Evolutionary conservation across 2,888 invertebrate species (phyloP), one percentile per base, ranked within the genome.

Genomic region (Brachylomia viminalis): DNA sequence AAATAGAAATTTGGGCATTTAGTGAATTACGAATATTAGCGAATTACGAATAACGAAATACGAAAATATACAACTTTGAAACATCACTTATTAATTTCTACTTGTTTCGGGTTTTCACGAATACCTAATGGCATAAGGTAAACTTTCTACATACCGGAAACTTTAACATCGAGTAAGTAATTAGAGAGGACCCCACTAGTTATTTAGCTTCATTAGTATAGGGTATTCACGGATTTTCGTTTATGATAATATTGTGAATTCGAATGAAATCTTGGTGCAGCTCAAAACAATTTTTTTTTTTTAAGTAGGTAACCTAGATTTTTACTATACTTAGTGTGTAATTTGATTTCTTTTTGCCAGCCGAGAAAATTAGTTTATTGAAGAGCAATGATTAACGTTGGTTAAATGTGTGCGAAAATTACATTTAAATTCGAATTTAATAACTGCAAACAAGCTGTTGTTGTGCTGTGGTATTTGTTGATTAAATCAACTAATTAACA

Each of bases 81-180:
- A 30, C 42, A 10, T 0, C 42, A 42, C 8, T 42, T 42, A 42
- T 42, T 1, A 10, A 42, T 42, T 42, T 42, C 64, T 68, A 52
- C 27, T 49, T 15, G 56, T 59, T 62, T 49, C n/a, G 45, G 45
- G 42, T 27, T 33, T 45, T 62, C 54, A 69, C 79, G 73, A 64
- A 38, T 38, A 38, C 38, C 82, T 82, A 77, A 77, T 79, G 54
- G 52, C 59, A 54, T 68, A 66, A 42, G 47, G 47, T 56, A 38
- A 83, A 79, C 62, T 86, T 85, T 65, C 65, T 66, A 49, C 23
- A 52, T 67, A n/a, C 33, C 56, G 38, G 27, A 76, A 83, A 80
- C 68, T 86, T 59, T 67, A 72, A 62, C 72, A 77, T 65, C 68
- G 69, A 80, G 66, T 74, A 72, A 67, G 72, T 77, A 85, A 87